Conservation (phyloP, 2,888 invertebrate genomes). For the Minunthozetes semirufus region DNA sequence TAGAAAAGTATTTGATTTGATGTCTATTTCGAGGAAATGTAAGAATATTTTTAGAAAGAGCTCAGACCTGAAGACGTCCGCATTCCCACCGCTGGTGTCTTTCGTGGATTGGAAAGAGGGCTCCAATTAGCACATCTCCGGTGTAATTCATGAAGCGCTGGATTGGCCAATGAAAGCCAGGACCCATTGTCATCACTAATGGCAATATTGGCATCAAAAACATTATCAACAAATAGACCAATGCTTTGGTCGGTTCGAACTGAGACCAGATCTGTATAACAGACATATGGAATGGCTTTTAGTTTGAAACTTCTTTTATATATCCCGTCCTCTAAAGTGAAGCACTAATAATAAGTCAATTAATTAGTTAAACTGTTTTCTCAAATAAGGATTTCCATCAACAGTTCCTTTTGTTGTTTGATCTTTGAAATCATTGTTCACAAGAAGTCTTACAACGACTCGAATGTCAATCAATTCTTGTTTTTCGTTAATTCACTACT, state of each 20-base stretch:
- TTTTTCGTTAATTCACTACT: too few relatives aligned
- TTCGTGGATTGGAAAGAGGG: conserved; percentile 63
- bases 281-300: neutral
- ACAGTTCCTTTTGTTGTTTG: too few relatives aligned
- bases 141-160: conserved; percentile 42
- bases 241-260: neutral
- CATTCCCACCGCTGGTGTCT: conserved; percentile 48
- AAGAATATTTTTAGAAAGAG: conserved; percentile 40
- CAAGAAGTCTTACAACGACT: too few relatives aligned
- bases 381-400: too few relatives aligned
- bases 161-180: conserved; percentile 38
- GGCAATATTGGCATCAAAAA: conserved; percentile 35
- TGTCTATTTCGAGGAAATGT: too few relatives aligned
- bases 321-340: neutral
- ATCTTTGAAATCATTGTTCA: too few relatives aligned
- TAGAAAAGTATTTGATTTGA: too few relatives aligned
- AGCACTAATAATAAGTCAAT: neutral
- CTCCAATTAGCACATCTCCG: conserved; percentile 62
- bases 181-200: conserved; percentile 34
- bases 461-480: too few relatives aligned
- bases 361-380: neutral
- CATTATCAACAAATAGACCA: neutral
- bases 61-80: conserved; percentile 46
- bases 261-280: neutral
- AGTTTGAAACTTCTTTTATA: neutral